These are phyloP conservation scores for Caerostris extrusa DNA, from an alignment of 1,140 invertebrate species.

Conservation along the genomic window DNA sequence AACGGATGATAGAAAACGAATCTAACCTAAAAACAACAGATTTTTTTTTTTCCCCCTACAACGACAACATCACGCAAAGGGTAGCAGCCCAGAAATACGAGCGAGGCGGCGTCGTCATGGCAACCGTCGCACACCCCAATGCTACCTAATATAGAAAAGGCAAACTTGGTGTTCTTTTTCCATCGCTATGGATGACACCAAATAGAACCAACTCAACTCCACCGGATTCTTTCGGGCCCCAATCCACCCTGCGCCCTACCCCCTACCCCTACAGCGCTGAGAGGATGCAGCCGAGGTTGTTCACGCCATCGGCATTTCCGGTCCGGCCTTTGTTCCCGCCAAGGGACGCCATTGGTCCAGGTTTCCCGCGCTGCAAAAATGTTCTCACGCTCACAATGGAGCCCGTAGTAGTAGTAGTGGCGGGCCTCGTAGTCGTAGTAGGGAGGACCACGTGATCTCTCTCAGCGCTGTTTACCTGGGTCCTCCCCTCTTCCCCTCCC, in stretches of 20 bases:
- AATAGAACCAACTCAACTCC: not conserved
- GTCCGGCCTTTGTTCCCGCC: conserved; percentile 49
- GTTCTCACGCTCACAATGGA: conserved; percentile 52
- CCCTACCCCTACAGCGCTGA: not conserved
- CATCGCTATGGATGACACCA: not conserved
- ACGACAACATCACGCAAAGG: not conserved
- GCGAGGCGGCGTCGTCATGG: not conserved
- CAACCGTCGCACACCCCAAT: not conserved
- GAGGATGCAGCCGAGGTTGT: conserved; percentile 59
- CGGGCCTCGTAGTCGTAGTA: not conserved
- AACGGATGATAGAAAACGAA: too few relatives aligned
- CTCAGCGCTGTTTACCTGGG: conserved; percentile 18
- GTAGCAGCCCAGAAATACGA: not conserved
- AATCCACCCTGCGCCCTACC: not conserved
- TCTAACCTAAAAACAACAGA: too few relatives aligned
- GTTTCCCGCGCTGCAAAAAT: conserved; percentile 22
- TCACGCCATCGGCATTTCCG: conserved; percentile 57
- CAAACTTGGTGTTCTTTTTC: not conserved
- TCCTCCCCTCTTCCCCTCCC: not conserved
- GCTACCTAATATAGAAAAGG: conserved; percentile 10
- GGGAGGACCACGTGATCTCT: not conserved
- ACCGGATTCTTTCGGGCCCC: too few relatives aligned
- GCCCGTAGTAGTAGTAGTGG: conserved; percentile 35
- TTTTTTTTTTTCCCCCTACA: too few relatives aligned
- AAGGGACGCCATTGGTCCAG: conserved; percentile 31